These are phyloP conservation scores for Camponotus fellah DNA, from an alignment of 2,888 invertebrate species.

Conservation along the genomic window DNA sequence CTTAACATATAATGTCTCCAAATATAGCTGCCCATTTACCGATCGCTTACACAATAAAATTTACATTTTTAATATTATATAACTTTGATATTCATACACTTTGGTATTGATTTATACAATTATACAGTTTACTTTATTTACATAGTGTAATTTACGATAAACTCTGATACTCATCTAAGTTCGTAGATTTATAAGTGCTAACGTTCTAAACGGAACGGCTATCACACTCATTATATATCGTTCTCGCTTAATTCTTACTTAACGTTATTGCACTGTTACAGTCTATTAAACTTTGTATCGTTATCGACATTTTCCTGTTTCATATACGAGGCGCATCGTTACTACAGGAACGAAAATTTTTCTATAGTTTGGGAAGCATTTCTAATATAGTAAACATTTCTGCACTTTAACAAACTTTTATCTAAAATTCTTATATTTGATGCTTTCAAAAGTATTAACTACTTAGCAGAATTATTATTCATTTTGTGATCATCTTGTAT, in stretches of 20 bases:
- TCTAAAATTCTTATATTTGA: background rate
- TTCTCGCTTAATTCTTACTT: constrained; percentile 44
- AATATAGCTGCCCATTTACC: constrained; percentile 75
- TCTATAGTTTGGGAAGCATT: constrained; percentile 38
- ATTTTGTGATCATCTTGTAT: background rate
- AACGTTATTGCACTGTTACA: constrained; percentile 54
- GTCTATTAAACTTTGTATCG: constrained; percentile 50
- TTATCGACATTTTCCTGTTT: constrained; percentile 26
- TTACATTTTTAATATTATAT: constrained; percentile 75
- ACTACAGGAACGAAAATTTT: constrained; percentile 59
- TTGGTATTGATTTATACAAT: constrained; percentile 76
- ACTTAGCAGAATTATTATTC: background rate
- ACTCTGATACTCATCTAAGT: constrained; percentile 65
- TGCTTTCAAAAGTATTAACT: background rate
- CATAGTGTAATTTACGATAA: constrained; percentile 60
- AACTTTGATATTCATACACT: constrained; percentile 76
- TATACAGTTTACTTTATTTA: constrained; percentile 72
- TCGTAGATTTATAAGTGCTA: constrained; percentile 80
- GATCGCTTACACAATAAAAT: constrained; percentile 73
- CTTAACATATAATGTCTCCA: constrained; percentile 78
- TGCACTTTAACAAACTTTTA: constrained; percentile 14
- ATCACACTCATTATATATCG: constrained; percentile 83
- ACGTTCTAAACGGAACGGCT: constrained; percentile 80
- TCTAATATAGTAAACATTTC: constrained; percentile 14
- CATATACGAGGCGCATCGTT: constrained; percentile 58